Conservation (phyloP, 2,113 vertebrate genomes). For the Danionella cerebrum region DNA sequence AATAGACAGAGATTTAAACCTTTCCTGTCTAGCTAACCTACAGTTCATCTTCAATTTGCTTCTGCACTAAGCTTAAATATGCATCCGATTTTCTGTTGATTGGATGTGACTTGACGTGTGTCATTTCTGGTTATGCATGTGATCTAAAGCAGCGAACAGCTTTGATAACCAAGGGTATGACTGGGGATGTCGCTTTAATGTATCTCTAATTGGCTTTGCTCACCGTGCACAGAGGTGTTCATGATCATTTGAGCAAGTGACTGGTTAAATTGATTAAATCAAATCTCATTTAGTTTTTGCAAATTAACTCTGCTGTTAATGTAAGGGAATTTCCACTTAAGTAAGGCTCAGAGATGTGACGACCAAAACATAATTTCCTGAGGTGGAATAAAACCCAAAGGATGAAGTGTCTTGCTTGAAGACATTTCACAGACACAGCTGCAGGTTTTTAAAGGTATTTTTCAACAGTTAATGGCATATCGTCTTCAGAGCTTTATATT, state of each 20-base stretch:
- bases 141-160: constrained; percentile 13
- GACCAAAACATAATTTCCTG: background rate
- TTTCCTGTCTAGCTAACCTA: constrained; percentile 31
- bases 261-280: background rate
- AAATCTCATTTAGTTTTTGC: background rate
- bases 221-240: constrained; percentile 10
- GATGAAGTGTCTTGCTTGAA: background rate
- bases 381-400: background rate
- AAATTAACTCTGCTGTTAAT: background rate
- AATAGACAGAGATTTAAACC: constrained; percentile 37
- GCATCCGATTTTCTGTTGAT: constrained; percentile 2
- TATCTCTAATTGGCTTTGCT: constrained; percentile 14
- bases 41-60: constrained; percentile 24
- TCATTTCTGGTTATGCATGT: constrained; percentile 18
- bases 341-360: background rate
- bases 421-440: background rate
- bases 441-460: no score
- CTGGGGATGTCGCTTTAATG: background rate
- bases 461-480: background rate
- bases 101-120: constrained; percentile 6
- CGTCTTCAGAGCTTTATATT: no score
- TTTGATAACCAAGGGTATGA: background rate
- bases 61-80: constrained; percentile 17
- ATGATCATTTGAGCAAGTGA: background rate
- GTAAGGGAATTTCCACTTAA: background rate